Conservation (phyloP, 2,888 invertebrate species). For the Alviniconcha strummeri region DNA sequence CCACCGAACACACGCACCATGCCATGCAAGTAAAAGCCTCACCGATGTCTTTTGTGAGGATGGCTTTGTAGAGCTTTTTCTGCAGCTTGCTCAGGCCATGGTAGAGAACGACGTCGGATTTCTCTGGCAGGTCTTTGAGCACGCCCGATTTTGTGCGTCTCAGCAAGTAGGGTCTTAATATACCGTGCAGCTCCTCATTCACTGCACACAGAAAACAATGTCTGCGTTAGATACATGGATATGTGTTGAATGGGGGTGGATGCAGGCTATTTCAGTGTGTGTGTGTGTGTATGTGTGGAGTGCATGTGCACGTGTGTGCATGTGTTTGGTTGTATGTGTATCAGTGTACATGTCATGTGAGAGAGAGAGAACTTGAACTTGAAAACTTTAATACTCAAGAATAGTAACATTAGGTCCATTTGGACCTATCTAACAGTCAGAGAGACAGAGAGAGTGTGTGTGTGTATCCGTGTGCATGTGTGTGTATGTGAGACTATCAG, state of each 20-base stretch:
- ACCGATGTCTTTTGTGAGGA: constrained; percentile 72
- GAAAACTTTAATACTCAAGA: too few relatives aligned
- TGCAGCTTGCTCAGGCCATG: constrained; percentile 73
- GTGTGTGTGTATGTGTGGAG: neutral
- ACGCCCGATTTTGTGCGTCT: constrained; percentile 72
- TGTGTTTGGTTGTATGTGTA: neutral
- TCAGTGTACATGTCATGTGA: neutral
- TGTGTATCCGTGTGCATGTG: neutral
- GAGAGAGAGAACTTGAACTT: too few relatives aligned
- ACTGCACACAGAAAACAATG: constrained; percentile 41
- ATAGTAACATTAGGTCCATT: too few relatives aligned
- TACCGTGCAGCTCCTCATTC: constrained; percentile 61
- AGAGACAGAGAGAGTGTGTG: neutral
- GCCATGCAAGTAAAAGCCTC: constrained; percentile 21
- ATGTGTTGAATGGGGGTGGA: too few relatives aligned
- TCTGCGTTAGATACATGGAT: too few relatives aligned
- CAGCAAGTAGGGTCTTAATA: constrained; percentile 71
- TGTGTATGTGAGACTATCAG: neutral
- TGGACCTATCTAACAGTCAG: too few relatives aligned
- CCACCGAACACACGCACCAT: too few relatives aligned
- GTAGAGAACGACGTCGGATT: constrained; percentile 71
- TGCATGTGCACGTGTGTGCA: neutral
- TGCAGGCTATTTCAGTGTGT: neutral
- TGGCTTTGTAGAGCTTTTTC: constrained; percentile 73
- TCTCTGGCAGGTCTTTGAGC: constrained; percentile 68